phyloP scores from a whole-genome alignment of 2,113 vertebrate species.

The Lates calcarifer region DNA sequence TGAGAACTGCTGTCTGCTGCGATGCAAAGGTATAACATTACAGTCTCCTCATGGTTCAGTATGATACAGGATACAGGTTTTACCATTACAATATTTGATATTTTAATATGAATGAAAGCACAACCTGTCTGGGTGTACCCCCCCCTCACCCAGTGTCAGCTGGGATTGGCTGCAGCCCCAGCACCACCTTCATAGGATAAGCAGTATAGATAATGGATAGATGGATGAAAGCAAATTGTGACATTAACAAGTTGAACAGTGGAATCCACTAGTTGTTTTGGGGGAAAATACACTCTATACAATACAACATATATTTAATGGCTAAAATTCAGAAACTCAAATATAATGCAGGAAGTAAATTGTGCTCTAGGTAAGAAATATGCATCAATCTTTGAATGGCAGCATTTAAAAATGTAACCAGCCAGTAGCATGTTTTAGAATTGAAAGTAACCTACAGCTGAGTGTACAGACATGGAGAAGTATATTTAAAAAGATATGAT shows the following conservation, averaged over 20 bases:
- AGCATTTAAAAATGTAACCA: no score
- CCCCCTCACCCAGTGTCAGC: no score
- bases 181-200: no score
- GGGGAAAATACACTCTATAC: no score
- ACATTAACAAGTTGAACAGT: no score
- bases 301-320: not conserved
- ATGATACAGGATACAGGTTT: not conserved
- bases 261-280: no score
- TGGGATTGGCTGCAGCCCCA: no score
- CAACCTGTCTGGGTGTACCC: no score
- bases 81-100: not conserved
- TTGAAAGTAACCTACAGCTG: no score
- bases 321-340: not conserved
- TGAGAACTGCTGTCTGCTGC: not conserved
- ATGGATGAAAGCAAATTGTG: not conserved
- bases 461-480: not conserved
- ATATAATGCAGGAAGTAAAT: not conserved
- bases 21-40: not conserved
- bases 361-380: not conserved
- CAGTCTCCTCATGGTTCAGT: not conserved
- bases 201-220: no score
- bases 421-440: no score
- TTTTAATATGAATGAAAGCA: not conserved
- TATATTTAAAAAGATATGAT: not conserved
- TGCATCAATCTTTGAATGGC: no score